A percentile compares a stretch with the other conserved stretches of the same genome.
Conservation (phyloP, 2,888 invertebrate genomes). For the Silvanus unidentatus region DNA sequence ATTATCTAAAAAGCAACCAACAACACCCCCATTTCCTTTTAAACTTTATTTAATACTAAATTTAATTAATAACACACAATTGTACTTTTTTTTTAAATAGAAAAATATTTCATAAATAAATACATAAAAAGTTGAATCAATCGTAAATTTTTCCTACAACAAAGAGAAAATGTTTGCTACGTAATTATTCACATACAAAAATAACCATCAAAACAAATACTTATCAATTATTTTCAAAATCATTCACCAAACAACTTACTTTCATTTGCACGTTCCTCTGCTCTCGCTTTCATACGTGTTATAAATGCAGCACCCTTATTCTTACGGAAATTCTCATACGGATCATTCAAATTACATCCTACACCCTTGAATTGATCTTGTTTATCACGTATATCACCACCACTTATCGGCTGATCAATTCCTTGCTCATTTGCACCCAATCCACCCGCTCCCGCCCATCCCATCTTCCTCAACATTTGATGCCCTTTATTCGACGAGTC, state of each 20-base stretch:
- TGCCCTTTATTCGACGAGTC: constrained; percentile 94
- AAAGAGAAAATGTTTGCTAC: no score
- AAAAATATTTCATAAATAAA: no score
- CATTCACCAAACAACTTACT: constrained; percentile 32
- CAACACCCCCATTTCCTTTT: no score
- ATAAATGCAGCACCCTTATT: constrained; percentile 93
- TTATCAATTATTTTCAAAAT: not conserved
- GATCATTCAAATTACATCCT: constrained; percentile 88
- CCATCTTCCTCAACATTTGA: constrained; percentile 96
- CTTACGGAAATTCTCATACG: constrained; percentile 95
- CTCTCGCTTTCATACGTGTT: constrained; percentile 86
- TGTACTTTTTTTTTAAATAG: no score
- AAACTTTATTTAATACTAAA: no score
- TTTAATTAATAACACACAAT: no score
- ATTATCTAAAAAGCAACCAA: no score
- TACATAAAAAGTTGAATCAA: no score
- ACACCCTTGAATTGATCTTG: constrained; percentile 93
- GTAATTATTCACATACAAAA: no score
- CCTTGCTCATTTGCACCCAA: constrained; percentile 93
- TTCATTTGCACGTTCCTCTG: constrained; percentile 63
- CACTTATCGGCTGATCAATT: constrained; percentile 89
- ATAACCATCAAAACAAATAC: no score
- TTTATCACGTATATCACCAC: constrained; percentile 83
- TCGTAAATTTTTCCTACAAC: no score
- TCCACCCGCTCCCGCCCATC: constrained; percentile 87